Evolutionary conservation across 1,140 invertebrate genomes (phyloP).

Genomic region (Geopemphigus sp.): DNA sequence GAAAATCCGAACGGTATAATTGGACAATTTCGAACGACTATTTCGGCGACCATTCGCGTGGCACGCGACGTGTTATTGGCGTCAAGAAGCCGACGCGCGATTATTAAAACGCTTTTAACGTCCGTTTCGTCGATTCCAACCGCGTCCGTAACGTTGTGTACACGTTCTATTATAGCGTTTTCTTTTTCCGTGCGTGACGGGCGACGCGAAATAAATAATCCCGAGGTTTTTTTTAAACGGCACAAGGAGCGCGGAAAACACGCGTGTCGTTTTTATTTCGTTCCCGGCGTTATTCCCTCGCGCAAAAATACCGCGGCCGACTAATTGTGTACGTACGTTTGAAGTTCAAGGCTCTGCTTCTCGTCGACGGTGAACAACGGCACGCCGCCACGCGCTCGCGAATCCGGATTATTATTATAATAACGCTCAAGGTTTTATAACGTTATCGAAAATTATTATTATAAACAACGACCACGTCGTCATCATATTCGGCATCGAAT

Average conservation of each 20-base stretch:
- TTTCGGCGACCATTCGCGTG: too few species aligned
- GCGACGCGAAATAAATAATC: neutral
- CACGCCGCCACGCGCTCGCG: neutral
- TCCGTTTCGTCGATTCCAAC: too few species aligned
- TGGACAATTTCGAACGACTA: neutral
- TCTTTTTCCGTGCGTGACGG: too few species aligned
- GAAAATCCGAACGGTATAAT: too few species aligned
- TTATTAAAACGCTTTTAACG: too few species aligned
- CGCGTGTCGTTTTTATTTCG: neutral
- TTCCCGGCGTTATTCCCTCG: neutral
- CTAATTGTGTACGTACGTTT: neutral
- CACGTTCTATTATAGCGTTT: too few species aligned
- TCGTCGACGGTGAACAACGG: too few species aligned
- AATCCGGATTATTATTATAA: neutral
- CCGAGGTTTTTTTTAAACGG: neutral
- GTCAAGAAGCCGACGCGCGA: too few species aligned
- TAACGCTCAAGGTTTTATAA: neutral
- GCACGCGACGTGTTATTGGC: too few species aligned
- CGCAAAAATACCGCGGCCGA: neutral
- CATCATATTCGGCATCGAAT: neutral
- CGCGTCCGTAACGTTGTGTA: too few species aligned
- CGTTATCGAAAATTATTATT: neutral
- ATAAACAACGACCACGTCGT: neutral
- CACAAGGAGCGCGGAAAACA: too few species aligned
- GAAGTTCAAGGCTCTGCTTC: slow-evolving; percentile 37